Conservation (phyloP, 2,888 invertebrate species). For the Brachynemurus nebulosus region DNA sequence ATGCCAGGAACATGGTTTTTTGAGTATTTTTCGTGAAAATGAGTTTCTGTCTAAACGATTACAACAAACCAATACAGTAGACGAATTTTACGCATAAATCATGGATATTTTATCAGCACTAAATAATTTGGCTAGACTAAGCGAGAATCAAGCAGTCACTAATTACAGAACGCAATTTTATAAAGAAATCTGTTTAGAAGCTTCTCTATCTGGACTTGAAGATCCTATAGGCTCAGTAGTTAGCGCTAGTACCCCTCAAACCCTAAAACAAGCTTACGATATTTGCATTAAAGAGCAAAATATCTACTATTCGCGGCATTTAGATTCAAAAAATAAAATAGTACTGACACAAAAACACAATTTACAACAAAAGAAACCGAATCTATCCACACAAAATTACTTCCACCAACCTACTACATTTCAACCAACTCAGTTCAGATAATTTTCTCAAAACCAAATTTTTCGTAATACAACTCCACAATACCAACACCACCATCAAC, state of each 20-base stretch:
- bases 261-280: conserved; percentile 14
- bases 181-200: conserved; percentile 19
- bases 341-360: background rate
- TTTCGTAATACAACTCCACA: background rate
- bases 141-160: conserved; percentile 16
- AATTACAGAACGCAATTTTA: too few species aligned
- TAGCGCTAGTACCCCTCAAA: conserved; percentile 16
- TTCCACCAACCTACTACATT: too few species aligned
- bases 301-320: background rate
- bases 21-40: too few species aligned
- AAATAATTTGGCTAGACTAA: too few species aligned
- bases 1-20: too few species aligned
- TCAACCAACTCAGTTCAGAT: too few species aligned
- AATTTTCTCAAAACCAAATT: too few species aligned
- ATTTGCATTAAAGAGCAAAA: too few species aligned
- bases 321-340: too few species aligned
- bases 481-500: too few species aligned
- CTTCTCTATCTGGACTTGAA: conserved; percentile 15
- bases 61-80: conserved; percentile 14
- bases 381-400: background rate
- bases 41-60: too few species aligned
- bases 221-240: conserved; percentile 18
- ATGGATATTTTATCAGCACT: too few species aligned
- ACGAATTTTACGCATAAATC: conserved; percentile 16
- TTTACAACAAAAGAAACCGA: background rate